A percentile compares a stretch with the other conserved stretches of the same genome.
Conservation (phyloP, 2,113 vertebrate species). For the Mastomys natalensis region DNA sequence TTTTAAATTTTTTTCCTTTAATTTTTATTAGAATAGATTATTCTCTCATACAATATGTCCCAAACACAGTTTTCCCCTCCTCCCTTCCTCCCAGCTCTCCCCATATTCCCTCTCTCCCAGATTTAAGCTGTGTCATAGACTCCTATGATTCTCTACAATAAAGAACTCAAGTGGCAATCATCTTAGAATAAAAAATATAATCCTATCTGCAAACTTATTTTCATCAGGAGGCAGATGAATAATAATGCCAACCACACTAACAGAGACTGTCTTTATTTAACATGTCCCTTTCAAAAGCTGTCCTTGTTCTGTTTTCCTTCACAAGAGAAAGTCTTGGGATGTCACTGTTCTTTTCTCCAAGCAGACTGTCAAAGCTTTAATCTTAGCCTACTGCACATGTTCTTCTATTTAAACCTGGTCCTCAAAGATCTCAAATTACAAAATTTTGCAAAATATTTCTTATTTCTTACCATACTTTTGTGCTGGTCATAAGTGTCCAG, state of each 20-base stretch:
- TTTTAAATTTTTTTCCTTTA: background rate
- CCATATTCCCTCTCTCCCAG: background rate
- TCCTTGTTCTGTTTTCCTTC: background rate
- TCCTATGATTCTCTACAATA: background rate
- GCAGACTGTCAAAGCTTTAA: background rate
- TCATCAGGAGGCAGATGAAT: background rate
- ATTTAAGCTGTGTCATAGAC: background rate
- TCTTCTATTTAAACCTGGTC: background rate
- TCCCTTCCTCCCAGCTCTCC: too few relatives aligned
- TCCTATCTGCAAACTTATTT: background rate
- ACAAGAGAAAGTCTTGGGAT: background rate
- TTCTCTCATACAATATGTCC: too few relatives aligned
- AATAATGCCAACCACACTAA: background rate
- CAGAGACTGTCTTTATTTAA: background rate
- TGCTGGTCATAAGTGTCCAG: background rate
- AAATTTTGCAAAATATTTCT: background rate
- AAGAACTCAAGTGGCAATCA: background rate
- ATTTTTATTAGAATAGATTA: too few relatives aligned
- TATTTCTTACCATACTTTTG: background rate
- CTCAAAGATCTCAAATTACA: background rate
- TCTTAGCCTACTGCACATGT: background rate
- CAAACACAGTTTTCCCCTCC: background rate
- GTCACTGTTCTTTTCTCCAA: background rate
- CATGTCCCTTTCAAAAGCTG: accelerated
- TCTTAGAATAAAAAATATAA: background rate